Evolutionary conservation across 1,140 invertebrate genomes (phyloP).

Genomic region (Drosophila nikananu): DNA sequence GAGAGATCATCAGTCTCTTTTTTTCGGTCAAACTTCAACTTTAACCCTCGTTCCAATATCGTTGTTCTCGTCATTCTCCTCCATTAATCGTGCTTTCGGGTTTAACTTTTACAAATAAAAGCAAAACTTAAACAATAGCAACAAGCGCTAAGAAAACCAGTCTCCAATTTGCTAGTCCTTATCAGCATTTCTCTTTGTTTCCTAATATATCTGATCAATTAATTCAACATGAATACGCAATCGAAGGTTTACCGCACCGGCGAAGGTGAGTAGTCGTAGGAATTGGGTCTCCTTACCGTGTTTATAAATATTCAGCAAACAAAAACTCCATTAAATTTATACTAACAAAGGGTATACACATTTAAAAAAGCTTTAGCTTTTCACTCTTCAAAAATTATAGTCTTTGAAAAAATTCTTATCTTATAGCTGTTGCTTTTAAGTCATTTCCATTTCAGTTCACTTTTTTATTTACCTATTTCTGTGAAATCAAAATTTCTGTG

Average conservation of each 20-base stretch:
- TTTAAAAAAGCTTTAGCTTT: background rate
- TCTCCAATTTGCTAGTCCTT: conserved; percentile 71
- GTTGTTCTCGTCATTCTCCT: conserved; percentile 43
- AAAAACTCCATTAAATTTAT: too few species aligned
- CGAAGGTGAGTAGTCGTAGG: conserved; percentile 62
- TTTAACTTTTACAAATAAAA: conserved; percentile 36
- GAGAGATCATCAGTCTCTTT: conserved; percentile 34
- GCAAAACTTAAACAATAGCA: conserved; percentile 23
- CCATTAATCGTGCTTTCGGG: conserved; percentile 25
- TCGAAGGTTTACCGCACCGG: conserved; percentile 83
- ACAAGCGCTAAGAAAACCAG: conserved; percentile 49
- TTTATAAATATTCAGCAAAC: background rate
- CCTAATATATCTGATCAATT: conserved; percentile 47
- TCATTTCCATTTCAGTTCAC: background rate
- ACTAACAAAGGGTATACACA: too few species aligned
- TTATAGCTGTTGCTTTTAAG: background rate
- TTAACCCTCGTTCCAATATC: conserved; percentile 34
- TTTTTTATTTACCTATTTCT: background rate
- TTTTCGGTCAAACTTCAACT: conserved; percentile 51
- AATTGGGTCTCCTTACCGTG: background rate
- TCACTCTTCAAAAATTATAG: background rate
- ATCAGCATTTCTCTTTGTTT: conserved; percentile 68
- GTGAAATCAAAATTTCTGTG: background rate
- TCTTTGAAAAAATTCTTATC: background rate
- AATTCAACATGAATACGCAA: conserved; percentile 80